Evolutionary conservation across 2,888 invertebrate species (phyloP).

Genomic region (Tenodera sinensis): DNA sequence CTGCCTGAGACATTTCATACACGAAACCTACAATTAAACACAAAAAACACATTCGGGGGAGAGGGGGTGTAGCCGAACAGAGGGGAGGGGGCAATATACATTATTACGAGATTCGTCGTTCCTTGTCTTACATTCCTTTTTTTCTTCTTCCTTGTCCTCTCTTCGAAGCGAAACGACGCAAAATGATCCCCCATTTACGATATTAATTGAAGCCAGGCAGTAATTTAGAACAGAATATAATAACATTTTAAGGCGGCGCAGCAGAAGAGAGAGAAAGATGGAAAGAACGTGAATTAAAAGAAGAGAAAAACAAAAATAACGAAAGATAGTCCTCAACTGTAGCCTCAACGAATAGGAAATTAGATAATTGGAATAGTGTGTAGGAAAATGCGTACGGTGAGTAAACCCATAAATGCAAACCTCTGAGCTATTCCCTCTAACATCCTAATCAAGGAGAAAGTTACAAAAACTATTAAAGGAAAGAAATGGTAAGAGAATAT

Average conservation of each 20-base stretch:
- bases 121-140: neutral
- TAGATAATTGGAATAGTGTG: neutral
- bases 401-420: neutral
- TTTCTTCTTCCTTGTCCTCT: neutral
- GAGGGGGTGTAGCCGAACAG: neutral
- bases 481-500: too few relatives aligned
- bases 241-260: constrained; percentile 12
- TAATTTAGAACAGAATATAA: constrained; percentile 27
- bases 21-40: constrained; percentile 10
- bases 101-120: neutral
- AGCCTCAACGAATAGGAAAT: neutral
- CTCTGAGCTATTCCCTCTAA: neutral
- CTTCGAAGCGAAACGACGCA: constrained; percentile 24
- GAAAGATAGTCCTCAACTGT: neutral
- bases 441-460: neutral
- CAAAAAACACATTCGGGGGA: neutral
- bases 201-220: constrained; percentile 29
- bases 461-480: too few relatives aligned
- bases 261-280: neutral
- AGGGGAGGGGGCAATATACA: neutral
- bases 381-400: neutral
- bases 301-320: neutral
- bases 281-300: neutral
- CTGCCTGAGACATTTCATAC: neutral
- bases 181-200: constrained; percentile 30